Evolutionary conservation across 2,888 invertebrate species (phyloP), one percentile per base, ranked within the genome.

Genomic region (Lymantria dispar): DNA sequence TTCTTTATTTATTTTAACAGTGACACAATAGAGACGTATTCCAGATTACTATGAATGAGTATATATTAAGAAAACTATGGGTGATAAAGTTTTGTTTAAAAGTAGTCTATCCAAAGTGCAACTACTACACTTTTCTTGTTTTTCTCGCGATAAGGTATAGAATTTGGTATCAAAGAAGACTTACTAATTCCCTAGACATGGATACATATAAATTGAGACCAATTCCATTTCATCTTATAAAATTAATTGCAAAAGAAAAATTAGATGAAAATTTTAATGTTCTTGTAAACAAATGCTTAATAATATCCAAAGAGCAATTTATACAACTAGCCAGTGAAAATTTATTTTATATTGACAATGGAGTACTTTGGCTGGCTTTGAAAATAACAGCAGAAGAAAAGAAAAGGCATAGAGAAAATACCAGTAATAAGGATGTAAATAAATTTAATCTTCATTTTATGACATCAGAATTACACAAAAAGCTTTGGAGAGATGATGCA

Each of bases 31-130:
- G 10, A 31, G 7, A 40, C 45, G 52, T 53, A 37, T 10, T 41
- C 0, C 22, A 60, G 48, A 47, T 63, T 77, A 88, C 64, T 83
- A 91, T 91, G 90, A 83, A 82, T 73, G 73, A 84, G 68, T 68
- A 80, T 57, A 77, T 68, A 52, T 58, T 56, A 51, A 57, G 64
- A 30, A 84, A 85, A 71, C 52, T 91, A 87, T 87, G 89, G 87
- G 82, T 90, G 68, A 68, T 87, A 76, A 87, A 87, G 68, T 87
- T 84, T 76, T 87, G 88, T 68, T 56, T 91, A 60, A 88, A 86
- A 85, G 65, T 91, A 62, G 71, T 85, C 50, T 90, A 87, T 80
- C 91, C 91, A 78, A 89, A 88, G 76, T 87, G 80, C 81, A 88
- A 91, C 73, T 74, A 65, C 57, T 78, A 84, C 64, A 73, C 74